Evolutionary conservation across 2,113 vertebrate species (phyloP), one percentile per base, ranked within the genome.

Genomic region (Sander lucioperca): DNA sequence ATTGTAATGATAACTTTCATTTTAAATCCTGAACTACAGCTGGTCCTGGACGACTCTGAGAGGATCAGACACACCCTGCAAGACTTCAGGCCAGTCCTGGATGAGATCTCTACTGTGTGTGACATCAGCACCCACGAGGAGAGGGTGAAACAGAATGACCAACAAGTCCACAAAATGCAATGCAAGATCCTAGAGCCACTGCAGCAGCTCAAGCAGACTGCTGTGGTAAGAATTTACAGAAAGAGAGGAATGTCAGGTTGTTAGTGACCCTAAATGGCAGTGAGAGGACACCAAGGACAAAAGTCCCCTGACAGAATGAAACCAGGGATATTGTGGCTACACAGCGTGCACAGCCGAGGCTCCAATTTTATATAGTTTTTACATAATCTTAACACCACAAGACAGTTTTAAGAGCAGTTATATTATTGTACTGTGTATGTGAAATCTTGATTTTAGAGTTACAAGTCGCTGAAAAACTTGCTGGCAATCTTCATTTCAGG

Each of bases 21-120:
- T 61, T 3, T 19, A 61, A 80, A 51, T 57, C 56, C 58, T 54
- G 48, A 12, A 39, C 59, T 47, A 0, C 80, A 99, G 98, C 94
- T 98, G 94, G 95, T 97, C 74, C 93, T 98, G 91, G 97, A 98
- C 74, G 98, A 99, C 84, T 96, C 96, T 0, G 96, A 96, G 81
- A 96, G 97, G 91, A 97, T 97, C 86, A 94, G 96, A 39, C 90
- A 77, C 53, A 77, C 93, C 73, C 91, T 99, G 23, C 93, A 94
- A 11, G 86, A 86, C 8, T 88, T 97, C 83, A 90, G 79, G 50
- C 84, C 94, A 0, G 94, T 95, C 74, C 86, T 99, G 51, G 93
- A 94, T 65, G 97, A 98, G 51, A 91, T 99, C 58, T 94, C 95
- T 5, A 1, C 88, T 0, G 92, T 98, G 89, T 96, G 96, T 84